phyloP scores from a whole-genome alignment of 2,113 vertebrate species.

The Lates calcarifer region DNA sequence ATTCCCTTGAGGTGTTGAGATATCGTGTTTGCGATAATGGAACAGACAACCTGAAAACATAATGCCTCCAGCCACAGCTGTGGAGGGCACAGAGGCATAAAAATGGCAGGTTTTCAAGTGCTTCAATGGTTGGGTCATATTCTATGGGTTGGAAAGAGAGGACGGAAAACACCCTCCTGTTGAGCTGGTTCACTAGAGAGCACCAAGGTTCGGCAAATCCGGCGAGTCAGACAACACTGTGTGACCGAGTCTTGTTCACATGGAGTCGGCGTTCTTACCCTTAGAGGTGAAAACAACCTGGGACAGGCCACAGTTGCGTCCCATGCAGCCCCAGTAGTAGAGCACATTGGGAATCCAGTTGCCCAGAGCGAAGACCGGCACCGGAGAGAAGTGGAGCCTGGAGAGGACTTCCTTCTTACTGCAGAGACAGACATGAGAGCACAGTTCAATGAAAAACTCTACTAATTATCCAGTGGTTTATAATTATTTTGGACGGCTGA shows the following conservation, averaged over 20 bases:
- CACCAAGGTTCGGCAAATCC: too few species aligned
- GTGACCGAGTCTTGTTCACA: neutral
- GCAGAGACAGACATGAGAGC: neutral
- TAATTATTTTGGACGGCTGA: neutral
- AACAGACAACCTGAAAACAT: too few species aligned
- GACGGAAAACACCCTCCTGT: too few species aligned
- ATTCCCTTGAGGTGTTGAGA: too few species aligned
- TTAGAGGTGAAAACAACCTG: slow-evolving; percentile 83
- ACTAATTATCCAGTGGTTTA: neutral
- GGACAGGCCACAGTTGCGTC: slow-evolving; percentile 78
- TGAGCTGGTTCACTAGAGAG: too few species aligned
- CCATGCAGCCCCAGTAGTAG: slow-evolving; percentile 81
- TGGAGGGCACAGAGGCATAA: too few species aligned
- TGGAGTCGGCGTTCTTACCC: slow-evolving; percentile 61
- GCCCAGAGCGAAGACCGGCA: slow-evolving; percentile 80
- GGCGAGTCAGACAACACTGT: neutral
- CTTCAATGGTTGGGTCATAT: too few species aligned
- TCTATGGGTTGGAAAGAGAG: too few species aligned
- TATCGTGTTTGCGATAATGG: too few species aligned
- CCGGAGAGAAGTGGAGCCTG: slow-evolving; percentile 83
- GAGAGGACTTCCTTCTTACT: slow-evolving; percentile 81
- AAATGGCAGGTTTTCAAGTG: too few species aligned
- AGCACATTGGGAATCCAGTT: slow-evolving; percentile 86
- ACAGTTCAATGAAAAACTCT: neutral
- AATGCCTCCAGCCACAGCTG: too few species aligned